A percentile compares a stretch with the other conserved stretches of the same genome.
Evolutionary conservation across 2,888 invertebrate genomes (phyloP).

Genomic region (Lasius platythorax): DNA sequence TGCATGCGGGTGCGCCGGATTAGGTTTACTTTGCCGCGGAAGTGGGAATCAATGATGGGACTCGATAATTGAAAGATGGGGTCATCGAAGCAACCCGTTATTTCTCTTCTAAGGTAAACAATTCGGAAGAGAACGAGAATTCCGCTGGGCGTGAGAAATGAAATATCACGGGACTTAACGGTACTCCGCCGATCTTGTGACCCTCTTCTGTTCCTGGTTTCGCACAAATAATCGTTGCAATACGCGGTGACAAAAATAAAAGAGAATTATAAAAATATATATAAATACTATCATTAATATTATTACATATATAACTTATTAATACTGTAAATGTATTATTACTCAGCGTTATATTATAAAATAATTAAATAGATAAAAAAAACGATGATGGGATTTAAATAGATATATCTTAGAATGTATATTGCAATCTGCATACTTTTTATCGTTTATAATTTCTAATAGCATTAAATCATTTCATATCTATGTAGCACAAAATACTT

Average conservation of each 20-base stretch:
- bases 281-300: neutral
- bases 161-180: constrained; percentile 72
- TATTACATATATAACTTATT: neutral
- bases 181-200: constrained; percentile 42
- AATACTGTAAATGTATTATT: neutral
- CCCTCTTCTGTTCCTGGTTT: constrained; percentile 18
- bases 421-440: neutral
- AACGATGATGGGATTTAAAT: neutral
- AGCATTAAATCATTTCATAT: neutral
- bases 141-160: constrained; percentile 69
- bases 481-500: neutral
- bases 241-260: constrained; percentile 29
- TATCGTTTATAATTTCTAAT: neutral
- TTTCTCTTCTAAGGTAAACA: constrained; percentile 72
- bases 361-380: neutral
- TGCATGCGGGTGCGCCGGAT: constrained; percentile 66
- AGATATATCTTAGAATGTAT: neutral
- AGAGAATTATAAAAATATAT: neutral
- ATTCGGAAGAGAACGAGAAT: constrained; percentile 61
- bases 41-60: constrained; percentile 68
- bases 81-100: constrained; percentile 71
- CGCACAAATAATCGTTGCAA: constrained; percentile 64
- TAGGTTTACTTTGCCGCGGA: constrained; percentile 72
- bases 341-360: neutral
- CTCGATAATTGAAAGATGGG: constrained; percentile 73